A percentile compares a stretch with the other conserved stretches of the same genome.
phyloP scores from a whole-genome alignment of 2,888 invertebrate genomes.

The Ormia ochracea region DNA sequence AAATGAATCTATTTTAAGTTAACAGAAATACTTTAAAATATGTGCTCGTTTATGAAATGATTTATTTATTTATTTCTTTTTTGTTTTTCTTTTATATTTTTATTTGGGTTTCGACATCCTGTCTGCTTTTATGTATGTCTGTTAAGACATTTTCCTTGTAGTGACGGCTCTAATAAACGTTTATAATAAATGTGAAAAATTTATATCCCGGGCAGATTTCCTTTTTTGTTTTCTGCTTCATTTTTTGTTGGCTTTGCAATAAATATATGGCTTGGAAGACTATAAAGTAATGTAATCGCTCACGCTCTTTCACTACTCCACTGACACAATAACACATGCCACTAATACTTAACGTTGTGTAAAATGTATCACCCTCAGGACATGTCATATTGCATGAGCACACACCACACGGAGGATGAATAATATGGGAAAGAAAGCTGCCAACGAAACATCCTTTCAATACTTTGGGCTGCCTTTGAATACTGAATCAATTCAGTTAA shows the following conservation, averaged over 20 bases:
- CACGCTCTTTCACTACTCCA: not conserved
- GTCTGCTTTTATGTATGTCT: too few species aligned
- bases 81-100: too few species aligned
- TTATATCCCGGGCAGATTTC: slow-evolving; percentile 29
- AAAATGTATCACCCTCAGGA: slow-evolving; percentile 27
- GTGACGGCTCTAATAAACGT: too few species aligned
- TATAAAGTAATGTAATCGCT: slow-evolving; percentile 1
- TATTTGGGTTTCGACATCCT: too few species aligned
- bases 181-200: slow-evolving; percentile 35
- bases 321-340: slow-evolving; percentile 13
- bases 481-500: not conserved
- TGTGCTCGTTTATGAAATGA: too few species aligned
- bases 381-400: slow-evolving; percentile 13
- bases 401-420: not conserved
- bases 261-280: not conserved
- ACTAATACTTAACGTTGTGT: slow-evolving; percentile 19
- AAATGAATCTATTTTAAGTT: too few species aligned
- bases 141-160: too few species aligned
- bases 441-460: not conserved
- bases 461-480: not conserved
- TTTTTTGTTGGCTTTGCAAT: not conserved
- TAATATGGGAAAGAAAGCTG: not conserved
- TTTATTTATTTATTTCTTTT: too few species aligned
- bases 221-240: not conserved
- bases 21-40: too few species aligned